phyloP scores from a whole-genome alignment of 2,113 vertebrate genomes.

The Sigmodon hispidus region DNA sequence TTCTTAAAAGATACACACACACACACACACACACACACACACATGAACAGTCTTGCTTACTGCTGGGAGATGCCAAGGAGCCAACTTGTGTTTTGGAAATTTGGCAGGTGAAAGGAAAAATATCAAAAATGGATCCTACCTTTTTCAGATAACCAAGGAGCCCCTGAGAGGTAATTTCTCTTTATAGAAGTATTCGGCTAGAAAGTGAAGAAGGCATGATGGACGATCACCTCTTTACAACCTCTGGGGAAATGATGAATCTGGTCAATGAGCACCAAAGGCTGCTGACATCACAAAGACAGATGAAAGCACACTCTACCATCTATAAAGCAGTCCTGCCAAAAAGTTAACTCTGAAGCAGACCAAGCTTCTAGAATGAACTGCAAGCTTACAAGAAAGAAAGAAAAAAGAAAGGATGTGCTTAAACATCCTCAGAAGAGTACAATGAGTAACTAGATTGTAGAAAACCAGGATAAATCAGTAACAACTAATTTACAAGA shows the following conservation, averaged over 20 bases:
- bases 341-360: not conserved
- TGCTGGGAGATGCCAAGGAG: not conserved
- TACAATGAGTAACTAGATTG: not conserved
- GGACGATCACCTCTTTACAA: not conserved
- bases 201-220: conserved; percentile 30
- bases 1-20: not conserved
- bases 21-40: not conserved
- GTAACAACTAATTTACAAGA: not conserved
- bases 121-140: not conserved
- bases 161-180: not conserved
- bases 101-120: conserved; percentile 26
- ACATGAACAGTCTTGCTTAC: not conserved
- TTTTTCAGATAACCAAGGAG: conserved; percentile 26
- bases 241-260: not conserved
- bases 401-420: not conserved
- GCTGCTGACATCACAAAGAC: conserved; percentile 5
- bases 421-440: not conserved
- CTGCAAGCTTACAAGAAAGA: not conserved
- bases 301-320: not conserved
- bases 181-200: conserved; percentile 32
- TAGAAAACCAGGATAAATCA: not conserved
- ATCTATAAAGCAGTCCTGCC: not conserved
- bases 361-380: not conserved
- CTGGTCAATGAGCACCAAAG: not conserved
- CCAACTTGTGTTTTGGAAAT: not conserved